Percentiles rank a stretch among this genome's conserved stretches.
Conservation (phyloP, 2,888 invertebrate genomes). For the Ectobius pallidus region DNA sequence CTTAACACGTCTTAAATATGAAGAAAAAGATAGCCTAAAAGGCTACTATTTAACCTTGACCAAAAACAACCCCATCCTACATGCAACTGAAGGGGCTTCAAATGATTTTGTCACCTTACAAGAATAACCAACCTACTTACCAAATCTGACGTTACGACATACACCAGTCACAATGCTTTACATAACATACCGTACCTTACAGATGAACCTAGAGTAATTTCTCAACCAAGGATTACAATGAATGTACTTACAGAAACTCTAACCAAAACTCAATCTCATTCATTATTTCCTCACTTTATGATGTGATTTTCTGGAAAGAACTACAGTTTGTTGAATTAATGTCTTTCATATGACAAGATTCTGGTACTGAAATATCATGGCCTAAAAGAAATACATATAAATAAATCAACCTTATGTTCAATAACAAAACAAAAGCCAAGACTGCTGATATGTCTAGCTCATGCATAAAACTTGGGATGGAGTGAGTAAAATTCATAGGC, state of each 20-base stretch:
- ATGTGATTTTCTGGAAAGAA: constrained; percentile 44
- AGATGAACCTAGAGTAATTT: constrained; percentile 27
- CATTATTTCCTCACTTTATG: constrained; percentile 38
- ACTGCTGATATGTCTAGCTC: not conserved
- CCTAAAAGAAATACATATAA: constrained; percentile 4
- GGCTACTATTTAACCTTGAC: too few species aligned
- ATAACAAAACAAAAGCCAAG: not conserved
- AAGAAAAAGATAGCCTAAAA: too few species aligned
- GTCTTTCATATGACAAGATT: constrained; percentile 11
- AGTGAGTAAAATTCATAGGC: too few species aligned
- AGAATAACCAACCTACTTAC: constrained; percentile 36
- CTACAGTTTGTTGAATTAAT: constrained; percentile 40
- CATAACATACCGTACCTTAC: constrained; percentile 38
- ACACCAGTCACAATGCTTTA: constrained; percentile 12
- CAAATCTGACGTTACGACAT: constrained; percentile 20
- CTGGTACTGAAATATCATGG: constrained; percentile 7
- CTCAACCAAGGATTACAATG: constrained; percentile 36
- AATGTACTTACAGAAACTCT: constrained; percentile 41
- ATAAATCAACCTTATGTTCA: not conserved
- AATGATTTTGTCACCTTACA: constrained; percentile 37
- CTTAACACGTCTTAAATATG: too few species aligned
- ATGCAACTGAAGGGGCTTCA: not conserved
- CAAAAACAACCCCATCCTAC: not conserved
- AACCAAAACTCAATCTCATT: constrained; percentile 39
- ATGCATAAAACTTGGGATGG: too few species aligned